Base-by-base conservation (phyloP, 2,797 vertebrate genomes). In the Sardinella longiceps region DNA sequence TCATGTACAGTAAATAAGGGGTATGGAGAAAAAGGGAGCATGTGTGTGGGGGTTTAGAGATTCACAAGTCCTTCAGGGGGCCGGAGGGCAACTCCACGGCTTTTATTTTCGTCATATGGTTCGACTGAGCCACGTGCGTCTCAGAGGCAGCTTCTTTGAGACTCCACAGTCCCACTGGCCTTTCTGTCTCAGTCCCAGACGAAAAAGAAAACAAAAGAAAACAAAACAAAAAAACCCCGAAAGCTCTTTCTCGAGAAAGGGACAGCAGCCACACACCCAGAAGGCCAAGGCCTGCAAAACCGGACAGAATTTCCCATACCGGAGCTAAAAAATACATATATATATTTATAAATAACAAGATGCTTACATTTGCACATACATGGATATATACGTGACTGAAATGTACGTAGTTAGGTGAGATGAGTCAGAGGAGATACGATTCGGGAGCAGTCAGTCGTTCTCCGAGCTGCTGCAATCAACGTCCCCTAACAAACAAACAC, bases 271-370 rank as follows among this genome's bases (percentile, higher is more conserved):
- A 48, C 63, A 30, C 12, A 28, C 28, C 63, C 63, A 70, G 28
- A 33, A 11, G 66, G 66, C 66, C 66, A 74, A 15, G 15, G 25
- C 60, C 30, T 33, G 15, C 28, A 70, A 5, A 30, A 37, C 30
- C 63, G 5, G 87, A 43, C 70, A 77, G 37, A 77, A 6, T 39
- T 86, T 89, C 90, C 91, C 89, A 91, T 92, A 93, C 89, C 87
- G 84, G 89, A 92, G 88, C 83, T 82, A 80, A 85, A 90, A 87
- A 91, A 81, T 80, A 81, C 33, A 84, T 86, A 88, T 60, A 39
- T 74, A 91, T 87, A 92, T 94, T 92, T 92, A 95, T 95, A 95
- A 95, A 95, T 95, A 88, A 90, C 93, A 94, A 84, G 87, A 94
- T 91, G 90, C 89, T 88, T 93, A 84, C 90, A 90, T 91, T 93